These are phyloP conservation scores for Seriola dumerili DNA, from an alignment of 2,113 vertebrate genomes.

Conservation along the genomic window DNA sequence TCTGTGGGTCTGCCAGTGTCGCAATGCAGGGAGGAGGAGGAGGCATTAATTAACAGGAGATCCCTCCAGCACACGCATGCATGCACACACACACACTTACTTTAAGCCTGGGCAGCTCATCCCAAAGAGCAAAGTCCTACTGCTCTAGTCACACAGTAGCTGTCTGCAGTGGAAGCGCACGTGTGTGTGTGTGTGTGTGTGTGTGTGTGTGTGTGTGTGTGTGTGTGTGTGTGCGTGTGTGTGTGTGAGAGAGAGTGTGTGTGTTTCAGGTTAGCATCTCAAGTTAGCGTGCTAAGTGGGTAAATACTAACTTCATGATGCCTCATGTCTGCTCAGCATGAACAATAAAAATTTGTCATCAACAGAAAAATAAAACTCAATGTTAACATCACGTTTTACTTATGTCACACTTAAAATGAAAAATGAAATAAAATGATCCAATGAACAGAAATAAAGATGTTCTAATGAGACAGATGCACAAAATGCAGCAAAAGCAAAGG, in stretches of 20 bases:
- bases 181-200: too few species aligned
- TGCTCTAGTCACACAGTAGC: conserved; percentile 34
- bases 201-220: background rate
- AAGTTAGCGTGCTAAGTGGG: too few species aligned
- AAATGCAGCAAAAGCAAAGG: conserved; percentile 57
- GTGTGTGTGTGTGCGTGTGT: background rate
- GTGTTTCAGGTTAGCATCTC: too few species aligned
- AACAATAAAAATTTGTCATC: too few species aligned
- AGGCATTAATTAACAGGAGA: conserved; percentile 67
- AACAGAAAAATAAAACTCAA: too few species aligned
- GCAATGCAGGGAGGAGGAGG: conserved; percentile 78
- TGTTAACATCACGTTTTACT: conserved; percentile 23
- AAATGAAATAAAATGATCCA: conserved; percentile 4
- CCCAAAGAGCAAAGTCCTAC: conserved; percentile 46
- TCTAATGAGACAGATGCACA: conserved; percentile 49
- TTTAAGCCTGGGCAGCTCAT: conserved; percentile 20
- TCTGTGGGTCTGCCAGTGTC: conserved; percentile 74
- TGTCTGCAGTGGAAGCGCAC: background rate
- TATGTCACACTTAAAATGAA: conserved; percentile 21
- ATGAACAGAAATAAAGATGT: background rate
- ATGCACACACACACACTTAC: conserved; percentile 12
- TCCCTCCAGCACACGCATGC: background rate
- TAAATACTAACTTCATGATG: too few species aligned
- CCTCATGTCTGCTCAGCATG: background rate
- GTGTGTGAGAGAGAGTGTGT: too few species aligned